phyloP scores from a whole-genome alignment of 1,140 invertebrate genomes.

The Drosophila bifasciata region DNA sequence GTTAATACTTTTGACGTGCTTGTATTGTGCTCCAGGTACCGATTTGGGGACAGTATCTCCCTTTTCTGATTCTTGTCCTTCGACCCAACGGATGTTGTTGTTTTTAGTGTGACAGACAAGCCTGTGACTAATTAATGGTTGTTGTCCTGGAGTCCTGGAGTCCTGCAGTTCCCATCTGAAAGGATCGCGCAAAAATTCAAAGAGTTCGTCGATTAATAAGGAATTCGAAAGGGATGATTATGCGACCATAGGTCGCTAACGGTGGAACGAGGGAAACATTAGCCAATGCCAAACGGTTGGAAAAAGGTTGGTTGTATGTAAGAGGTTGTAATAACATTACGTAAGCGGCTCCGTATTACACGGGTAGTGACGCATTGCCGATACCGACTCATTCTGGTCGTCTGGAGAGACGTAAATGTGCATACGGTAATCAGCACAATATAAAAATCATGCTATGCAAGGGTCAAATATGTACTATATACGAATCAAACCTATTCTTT shows the following conservation, averaged over 20 bases:
- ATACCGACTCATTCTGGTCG: too few relatives aligned
- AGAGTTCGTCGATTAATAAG: constrained; percentile 47
- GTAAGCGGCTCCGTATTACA: too few relatives aligned
- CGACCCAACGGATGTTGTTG: background rate
- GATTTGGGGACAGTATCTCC: background rate
- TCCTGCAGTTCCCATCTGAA: constrained; percentile 65
- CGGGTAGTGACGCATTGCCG: too few relatives aligned
- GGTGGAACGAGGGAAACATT: too few relatives aligned
- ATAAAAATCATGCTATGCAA: too few relatives aligned
- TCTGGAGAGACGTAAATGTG: too few relatives aligned
- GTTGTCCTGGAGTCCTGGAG: constrained; percentile 41
- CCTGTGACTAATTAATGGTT: constrained; percentile 69
- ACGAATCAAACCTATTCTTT: too few relatives aligned
- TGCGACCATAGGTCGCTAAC: constrained; percentile 4
- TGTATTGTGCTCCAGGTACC: constrained; percentile 57
- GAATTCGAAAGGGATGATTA: constrained; percentile 6
- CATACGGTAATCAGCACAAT: too few relatives aligned
- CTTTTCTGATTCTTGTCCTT: constrained; percentile 9
- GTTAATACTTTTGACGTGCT: constrained; percentile 59
- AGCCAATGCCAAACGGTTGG: too few relatives aligned
- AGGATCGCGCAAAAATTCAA: constrained; percentile 44
- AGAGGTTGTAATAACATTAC: too few relatives aligned
- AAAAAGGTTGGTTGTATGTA: too few relatives aligned
- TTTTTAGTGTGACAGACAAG: constrained; percentile 47
- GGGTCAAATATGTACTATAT: too few relatives aligned